Conservation (phyloP, 2,113 vertebrate species). For the Tyrannus savana region DNA sequence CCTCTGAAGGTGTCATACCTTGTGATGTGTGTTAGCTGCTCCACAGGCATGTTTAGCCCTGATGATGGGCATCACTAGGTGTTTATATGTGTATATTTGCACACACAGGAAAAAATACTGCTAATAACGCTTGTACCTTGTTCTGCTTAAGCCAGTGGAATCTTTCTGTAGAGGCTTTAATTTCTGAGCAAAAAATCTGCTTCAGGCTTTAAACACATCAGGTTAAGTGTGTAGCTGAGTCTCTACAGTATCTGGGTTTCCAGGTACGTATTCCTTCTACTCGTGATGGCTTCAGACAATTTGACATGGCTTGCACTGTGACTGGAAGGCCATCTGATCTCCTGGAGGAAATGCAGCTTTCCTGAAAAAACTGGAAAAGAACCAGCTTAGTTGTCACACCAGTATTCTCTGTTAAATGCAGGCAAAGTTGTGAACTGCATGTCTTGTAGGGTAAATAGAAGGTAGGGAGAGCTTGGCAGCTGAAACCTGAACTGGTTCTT, state of each 20-base stretch:
- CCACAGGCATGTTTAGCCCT: slow-evolving; percentile 6
- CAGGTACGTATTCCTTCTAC: slow-evolving; percentile 27
- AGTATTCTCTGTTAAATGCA: not conserved
- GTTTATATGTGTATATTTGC: not conserved
- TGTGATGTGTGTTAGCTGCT: not conserved
- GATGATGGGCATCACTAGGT: not conserved
- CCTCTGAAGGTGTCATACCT: not conserved
- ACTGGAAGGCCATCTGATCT: not conserved
- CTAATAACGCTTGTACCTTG: not conserved
- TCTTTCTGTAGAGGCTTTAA: not conserved
- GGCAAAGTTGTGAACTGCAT: not conserved
- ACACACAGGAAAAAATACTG: not conserved
- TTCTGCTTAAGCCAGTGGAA: not conserved
- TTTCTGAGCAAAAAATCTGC: not conserved
- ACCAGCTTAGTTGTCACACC: not conserved
- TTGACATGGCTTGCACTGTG: not conserved
- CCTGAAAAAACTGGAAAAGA: not conserved
- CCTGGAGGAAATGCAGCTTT: not conserved
- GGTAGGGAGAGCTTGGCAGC: not conserved
- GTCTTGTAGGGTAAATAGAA: not conserved
- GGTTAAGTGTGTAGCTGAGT: not conserved
- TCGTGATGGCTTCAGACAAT: not conserved
- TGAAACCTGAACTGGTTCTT: not conserved
- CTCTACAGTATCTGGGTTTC: not conserved
- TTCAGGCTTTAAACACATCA: not conserved